Conservation (phyloP, 2,888 invertebrate genomes). For the Crocallis elinguaria region DNA sequence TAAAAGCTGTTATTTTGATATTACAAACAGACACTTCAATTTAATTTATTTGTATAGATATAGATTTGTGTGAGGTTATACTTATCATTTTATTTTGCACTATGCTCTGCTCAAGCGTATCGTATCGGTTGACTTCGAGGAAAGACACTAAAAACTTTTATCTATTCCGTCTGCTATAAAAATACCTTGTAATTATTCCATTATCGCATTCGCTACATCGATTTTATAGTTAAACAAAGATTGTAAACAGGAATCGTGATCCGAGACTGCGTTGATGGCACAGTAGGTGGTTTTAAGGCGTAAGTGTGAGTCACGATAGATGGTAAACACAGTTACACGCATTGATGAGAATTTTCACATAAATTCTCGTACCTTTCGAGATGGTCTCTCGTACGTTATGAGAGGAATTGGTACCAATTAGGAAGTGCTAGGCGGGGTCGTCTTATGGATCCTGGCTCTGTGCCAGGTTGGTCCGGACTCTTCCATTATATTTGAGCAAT, state of each 20-base stretch:
- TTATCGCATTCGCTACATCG: slow-evolving; percentile 50
- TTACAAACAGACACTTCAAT: too few relatives aligned
- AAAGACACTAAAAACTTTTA: not conserved
- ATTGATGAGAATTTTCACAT: slow-evolving; percentile 17
- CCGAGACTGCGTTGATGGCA: slow-evolving; percentile 39
- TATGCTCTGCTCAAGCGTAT: not conserved
- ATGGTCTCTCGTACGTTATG: slow-evolving; percentile 19
- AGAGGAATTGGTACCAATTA: slow-evolving; percentile 60
- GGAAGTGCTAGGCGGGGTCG: slow-evolving; percentile 59
- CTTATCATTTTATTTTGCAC: too few relatives aligned
- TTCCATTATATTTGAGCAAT: slow-evolving; percentile 66
- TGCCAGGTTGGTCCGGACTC: slow-evolving; percentile 59
- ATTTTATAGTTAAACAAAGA: slow-evolving; percentile 46
- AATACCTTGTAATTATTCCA: slow-evolving; percentile 47
- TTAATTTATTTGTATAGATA: too few relatives aligned
- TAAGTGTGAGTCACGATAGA: slow-evolving; percentile 21
- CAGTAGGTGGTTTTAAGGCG: slow-evolving; percentile 34
- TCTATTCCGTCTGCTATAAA: not conserved
- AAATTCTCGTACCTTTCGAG: not conserved
- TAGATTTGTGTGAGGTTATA: not conserved
- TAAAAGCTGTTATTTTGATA: too few relatives aligned
- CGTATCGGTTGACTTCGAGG: not conserved
- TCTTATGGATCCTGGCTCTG: slow-evolving; percentile 58
- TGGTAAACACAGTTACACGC: slow-evolving; percentile 21
- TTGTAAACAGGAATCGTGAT: slow-evolving; percentile 50